A percentile compares a stretch with the other conserved stretches of the same genome.
These are phyloP conservation scores for Anhinga anhinga DNA, from an alignment of 2,113 vertebrate species.

Conservation along the genomic window DNA sequence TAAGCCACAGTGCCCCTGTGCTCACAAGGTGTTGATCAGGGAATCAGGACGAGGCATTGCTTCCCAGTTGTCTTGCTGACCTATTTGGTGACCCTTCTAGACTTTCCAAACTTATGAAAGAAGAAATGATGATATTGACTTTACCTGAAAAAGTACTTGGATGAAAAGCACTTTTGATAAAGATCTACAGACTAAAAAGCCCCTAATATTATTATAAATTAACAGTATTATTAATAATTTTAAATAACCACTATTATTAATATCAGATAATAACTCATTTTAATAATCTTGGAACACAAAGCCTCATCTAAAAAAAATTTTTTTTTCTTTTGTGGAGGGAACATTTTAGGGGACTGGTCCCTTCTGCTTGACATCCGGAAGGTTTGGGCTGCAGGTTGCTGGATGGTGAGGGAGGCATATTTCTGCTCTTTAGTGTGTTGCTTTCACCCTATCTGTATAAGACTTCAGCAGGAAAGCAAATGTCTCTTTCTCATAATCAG, in stretches of 20 bases:
- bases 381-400: background rate
- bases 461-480: background rate
- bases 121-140: background rate
- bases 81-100: background rate
- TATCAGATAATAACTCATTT: background rate
- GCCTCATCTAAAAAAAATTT: accelerated
- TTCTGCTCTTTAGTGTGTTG: background rate
- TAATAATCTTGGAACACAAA: background rate
- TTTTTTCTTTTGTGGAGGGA: background rate
- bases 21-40: background rate
- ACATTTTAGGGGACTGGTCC: background rate
- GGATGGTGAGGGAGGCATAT: background rate
- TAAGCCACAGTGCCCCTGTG: background rate
- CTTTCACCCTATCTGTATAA: background rate
- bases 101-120: background rate
- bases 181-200: background rate
- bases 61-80: background rate
- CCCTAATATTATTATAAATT: background rate
- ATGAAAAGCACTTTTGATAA: background rate
- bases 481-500: background rate
- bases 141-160: background rate
- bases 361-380: background rate
- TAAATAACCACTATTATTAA: background rate
- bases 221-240: background rate
- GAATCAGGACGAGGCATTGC: background rate